Evolutionary conservation across 2,113 vertebrate species (phyloP).

Genomic region (Pontoporia blainvillei): DNA sequence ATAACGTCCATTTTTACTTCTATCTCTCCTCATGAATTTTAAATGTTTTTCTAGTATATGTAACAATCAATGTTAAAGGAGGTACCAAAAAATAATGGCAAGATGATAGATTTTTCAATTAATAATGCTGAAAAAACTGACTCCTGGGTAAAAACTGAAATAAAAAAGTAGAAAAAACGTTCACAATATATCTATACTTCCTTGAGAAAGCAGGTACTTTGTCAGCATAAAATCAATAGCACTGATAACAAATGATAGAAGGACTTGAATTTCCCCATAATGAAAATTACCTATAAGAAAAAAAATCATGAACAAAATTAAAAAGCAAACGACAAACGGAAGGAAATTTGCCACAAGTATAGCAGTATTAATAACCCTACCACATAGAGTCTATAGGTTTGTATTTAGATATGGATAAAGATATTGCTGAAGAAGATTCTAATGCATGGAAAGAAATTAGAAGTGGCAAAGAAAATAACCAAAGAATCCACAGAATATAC

Average conservation of each 20-base stretch:
- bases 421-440: background rate
- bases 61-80: constrained; percentile 24
- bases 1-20: background rate
- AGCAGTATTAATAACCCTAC: background rate
- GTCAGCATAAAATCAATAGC: background rate
- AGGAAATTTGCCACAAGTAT: background rate
- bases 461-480: background rate
- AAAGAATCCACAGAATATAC: background rate
- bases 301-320: constrained; percentile 14
- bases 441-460: background rate
- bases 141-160: background rate
- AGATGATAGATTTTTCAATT: background rate
- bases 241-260: background rate
- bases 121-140: background rate
- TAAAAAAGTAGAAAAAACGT: background rate
- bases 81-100: background rate
- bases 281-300: background rate
- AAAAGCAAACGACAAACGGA: background rate
- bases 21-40: constrained; percentile 16
- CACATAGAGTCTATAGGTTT: background rate
- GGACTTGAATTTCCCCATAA: background rate
- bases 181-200: background rate
- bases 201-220: constrained; percentile 5
- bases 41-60: constrained; percentile 1
- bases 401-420: background rate